phyloP scores from a whole-genome alignment of 2,797 vertebrate species.

The Hyperoplus immaculatus region DNA sequence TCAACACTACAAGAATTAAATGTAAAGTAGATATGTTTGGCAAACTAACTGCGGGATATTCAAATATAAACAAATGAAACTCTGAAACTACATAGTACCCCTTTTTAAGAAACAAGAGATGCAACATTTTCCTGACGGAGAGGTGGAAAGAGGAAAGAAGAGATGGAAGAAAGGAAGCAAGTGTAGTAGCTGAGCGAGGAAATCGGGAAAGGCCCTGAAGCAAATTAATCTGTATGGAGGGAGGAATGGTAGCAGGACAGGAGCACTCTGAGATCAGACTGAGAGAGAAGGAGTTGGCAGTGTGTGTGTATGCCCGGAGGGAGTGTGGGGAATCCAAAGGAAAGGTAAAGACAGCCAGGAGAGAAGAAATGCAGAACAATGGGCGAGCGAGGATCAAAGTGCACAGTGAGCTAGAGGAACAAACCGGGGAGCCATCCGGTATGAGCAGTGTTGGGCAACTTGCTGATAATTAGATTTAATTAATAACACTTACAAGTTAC shows the following conservation, averaged over 20 bases:
- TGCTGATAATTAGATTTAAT: no score
- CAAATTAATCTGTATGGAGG: constrained; percentile 55
- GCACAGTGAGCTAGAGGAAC: constrained; percentile 41
- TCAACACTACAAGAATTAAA: no score
- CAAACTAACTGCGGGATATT: no score
- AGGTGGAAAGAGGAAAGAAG: constrained; percentile 12
- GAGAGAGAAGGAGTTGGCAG: constrained; percentile 53
- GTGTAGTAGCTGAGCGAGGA: constrained; percentile 27
- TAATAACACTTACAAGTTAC: no score
- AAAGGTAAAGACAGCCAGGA: constrained; percentile 49
- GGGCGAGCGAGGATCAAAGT: constrained; percentile 30
- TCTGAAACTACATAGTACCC: no score
- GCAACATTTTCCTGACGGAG: constrained; percentile 15
- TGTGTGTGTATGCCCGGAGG: constrained; percentile 65
- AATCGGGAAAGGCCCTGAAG: constrained; percentile 54
- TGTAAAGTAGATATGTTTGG: no score
- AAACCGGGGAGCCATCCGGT: constrained; percentile 10
- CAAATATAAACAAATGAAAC: no score
- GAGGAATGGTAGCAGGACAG: constrained; percentile 66
- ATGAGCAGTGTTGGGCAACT: constrained; percentile 16
- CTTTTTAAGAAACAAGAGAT: neutral
- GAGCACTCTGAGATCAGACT: constrained; percentile 72
- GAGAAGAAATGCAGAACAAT: constrained; percentile 41
- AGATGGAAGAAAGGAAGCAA: constrained; percentile 5
- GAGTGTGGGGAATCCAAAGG: constrained; percentile 56